Percentiles rank a stretch among this genome's conserved stretches.
These are phyloP conservation scores for Elachura formosa DNA, from an alignment of 2,113 vertebrate genomes.

Conservation along the genomic window DNA sequence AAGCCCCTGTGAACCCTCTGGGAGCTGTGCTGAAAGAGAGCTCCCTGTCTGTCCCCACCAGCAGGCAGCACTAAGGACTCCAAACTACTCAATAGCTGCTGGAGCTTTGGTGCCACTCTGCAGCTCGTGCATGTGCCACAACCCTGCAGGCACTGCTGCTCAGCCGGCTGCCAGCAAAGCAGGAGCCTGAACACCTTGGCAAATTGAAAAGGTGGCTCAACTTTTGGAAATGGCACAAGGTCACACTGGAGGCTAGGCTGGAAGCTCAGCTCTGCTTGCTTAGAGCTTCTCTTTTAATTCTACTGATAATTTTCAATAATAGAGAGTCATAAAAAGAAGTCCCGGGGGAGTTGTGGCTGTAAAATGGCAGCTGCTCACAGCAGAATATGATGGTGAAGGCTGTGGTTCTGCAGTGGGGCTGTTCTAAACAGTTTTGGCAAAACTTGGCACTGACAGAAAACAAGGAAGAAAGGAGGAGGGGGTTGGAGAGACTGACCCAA, in stretches of 20 bases:
- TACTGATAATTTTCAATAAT: neutral
- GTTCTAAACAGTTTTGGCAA: neutral
- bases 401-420: neutral
- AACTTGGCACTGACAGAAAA: neutral
- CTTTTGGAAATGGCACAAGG: neutral
- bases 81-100: neutral
- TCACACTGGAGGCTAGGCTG: neutral
- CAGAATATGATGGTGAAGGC: neutral
- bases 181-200: neutral
- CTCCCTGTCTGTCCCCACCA: neutral
- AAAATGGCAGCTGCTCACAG: neutral
- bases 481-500: accelerated
- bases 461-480: neutral
- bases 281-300: neutral
- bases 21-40: neutral
- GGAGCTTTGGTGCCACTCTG: neutral
- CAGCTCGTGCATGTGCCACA: accelerated
- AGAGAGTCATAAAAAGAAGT: neutral
- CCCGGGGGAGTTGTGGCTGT: neutral
- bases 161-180: neutral
- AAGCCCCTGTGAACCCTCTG: neutral
- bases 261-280: neutral
- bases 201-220: neutral
- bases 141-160: neutral
- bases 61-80: accelerated